Conservation (phyloP, 2,888 invertebrate genomes). For the Thymelicus acteon region DNA sequence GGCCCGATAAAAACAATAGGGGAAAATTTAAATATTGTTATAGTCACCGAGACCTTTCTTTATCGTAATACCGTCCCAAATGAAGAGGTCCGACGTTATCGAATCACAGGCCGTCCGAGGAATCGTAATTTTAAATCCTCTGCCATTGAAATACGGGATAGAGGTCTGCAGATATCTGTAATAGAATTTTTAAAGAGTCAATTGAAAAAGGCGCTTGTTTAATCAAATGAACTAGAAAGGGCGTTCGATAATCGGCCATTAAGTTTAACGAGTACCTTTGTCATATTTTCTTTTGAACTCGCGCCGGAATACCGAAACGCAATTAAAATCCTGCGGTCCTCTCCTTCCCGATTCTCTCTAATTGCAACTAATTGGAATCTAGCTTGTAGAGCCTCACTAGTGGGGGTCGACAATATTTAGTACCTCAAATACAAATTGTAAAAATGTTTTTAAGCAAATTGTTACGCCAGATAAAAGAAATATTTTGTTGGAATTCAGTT, state of each 20-base stretch:
- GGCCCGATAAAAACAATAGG: slow-evolving; percentile 46
- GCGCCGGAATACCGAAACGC: slow-evolving; percentile 48
- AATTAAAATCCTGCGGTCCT: slow-evolving; percentile 47
- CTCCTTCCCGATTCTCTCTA: slow-evolving; percentile 41
- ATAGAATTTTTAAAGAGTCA: slow-evolving; percentile 71
- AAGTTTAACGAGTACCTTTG: slow-evolving; percentile 77
- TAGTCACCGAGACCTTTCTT: slow-evolving; percentile 70
- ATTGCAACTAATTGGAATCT: slow-evolving; percentile 45
- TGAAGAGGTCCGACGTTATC: slow-evolving; percentile 64
- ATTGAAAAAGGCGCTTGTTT: slow-evolving; percentile 75
- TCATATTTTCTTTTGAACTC: slow-evolving; percentile 77
- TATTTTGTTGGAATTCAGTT: too few relatives aligned
- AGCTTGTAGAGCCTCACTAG: slow-evolving; percentile 18
- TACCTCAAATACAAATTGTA: neutral
- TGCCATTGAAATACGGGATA: slow-evolving; percentile 46
- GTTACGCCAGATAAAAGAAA: neutral
- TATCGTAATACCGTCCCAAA: slow-evolving; percentile 70
- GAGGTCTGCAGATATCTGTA: slow-evolving; percentile 46
- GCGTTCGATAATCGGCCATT: slow-evolving; percentile 72
- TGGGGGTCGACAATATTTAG: neutral
- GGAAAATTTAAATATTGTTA: slow-evolving; percentile 61
- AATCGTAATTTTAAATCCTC: slow-evolving; percentile 45
- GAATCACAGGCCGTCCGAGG: slow-evolving; percentile 26
- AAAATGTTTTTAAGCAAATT: neutral
- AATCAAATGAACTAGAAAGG: slow-evolving; percentile 77